Evolutionary conservation across 2,888 invertebrate species (phyloP).

Genomic region (Lepetodrilus schrolli): DNA sequence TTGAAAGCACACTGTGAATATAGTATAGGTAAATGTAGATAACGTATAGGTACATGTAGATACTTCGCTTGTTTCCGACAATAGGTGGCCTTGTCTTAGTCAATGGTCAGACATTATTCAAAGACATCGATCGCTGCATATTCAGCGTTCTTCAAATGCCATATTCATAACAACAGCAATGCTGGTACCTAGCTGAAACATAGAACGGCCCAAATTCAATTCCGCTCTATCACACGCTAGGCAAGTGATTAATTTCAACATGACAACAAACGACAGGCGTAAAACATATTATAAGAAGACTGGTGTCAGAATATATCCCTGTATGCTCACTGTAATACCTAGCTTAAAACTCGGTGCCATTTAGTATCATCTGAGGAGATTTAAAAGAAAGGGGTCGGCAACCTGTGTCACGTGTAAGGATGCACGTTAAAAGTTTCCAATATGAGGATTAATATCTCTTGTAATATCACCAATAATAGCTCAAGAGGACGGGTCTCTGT

Average conservation of each 20-base stretch:
- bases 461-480: slow-evolving; percentile 22
- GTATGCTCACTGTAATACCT: background rate
- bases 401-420: slow-evolving; percentile 5
- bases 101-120: no score
- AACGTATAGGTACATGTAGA: no score
- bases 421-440: background rate
- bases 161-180: no score
- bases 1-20: no score
- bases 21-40: no score
- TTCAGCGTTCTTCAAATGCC: no score
- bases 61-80: no score
- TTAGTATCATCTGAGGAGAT: background rate
- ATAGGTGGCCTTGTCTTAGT: no score
- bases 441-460: slow-evolving; percentile 20
- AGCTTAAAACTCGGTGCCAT: background rate
- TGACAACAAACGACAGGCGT: background rate
- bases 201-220: no score
- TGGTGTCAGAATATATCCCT: background rate
- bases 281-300: background rate
- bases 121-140: no score
- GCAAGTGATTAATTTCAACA: background rate
- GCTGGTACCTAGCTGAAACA: no score
- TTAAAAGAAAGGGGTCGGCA: slow-evolving; percentile 20
- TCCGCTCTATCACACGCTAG: no score
- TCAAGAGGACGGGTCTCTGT: background rate